Conservation (phyloP, 2,797 vertebrate genomes). For the Chromobotia macracanthus region DNA sequence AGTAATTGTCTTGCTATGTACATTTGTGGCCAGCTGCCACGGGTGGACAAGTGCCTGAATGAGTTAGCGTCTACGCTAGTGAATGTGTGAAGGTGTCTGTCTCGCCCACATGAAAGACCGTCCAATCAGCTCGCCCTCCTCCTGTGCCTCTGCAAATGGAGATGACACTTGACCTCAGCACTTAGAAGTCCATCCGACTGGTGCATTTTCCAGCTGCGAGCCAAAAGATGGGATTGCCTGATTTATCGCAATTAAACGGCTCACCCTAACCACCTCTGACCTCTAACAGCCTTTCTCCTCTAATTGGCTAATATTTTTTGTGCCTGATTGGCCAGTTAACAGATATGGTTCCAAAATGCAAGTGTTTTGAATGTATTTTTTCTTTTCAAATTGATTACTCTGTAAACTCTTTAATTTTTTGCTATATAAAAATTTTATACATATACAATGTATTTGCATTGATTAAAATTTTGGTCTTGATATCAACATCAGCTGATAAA, state of each 20-base stretch:
- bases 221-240: constrained; percentile 46
- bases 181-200: constrained; percentile 23
- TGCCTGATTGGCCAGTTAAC: not conserved
- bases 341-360: not conserved
- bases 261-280: constrained; percentile 1
- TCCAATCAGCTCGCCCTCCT: constrained; percentile 29
- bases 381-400: too few species aligned
- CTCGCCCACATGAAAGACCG: constrained; percentile 38
- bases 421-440: too few species aligned
- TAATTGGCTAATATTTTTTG: not conserved
- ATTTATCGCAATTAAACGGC: not conserved
- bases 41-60: constrained; percentile 20
- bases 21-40: constrained; percentile 13
- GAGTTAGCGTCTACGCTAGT: constrained; percentile 20
- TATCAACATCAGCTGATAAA: too few species aligned
- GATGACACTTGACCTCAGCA: constrained; percentile 31
- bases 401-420: too few species aligned
- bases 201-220: constrained; percentile 45
- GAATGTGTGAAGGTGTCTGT: constrained; percentile 48
- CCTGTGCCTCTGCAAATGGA: constrained; percentile 4
- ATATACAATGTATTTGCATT: too few species aligned
- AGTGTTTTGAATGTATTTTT: too few species aligned
- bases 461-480: too few species aligned
- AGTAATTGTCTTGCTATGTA: constrained; percentile 37
- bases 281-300: not conserved